phyloP scores from a whole-genome alignment of 2,888 invertebrate species.

The Ochropleura leucogaster region DNA sequence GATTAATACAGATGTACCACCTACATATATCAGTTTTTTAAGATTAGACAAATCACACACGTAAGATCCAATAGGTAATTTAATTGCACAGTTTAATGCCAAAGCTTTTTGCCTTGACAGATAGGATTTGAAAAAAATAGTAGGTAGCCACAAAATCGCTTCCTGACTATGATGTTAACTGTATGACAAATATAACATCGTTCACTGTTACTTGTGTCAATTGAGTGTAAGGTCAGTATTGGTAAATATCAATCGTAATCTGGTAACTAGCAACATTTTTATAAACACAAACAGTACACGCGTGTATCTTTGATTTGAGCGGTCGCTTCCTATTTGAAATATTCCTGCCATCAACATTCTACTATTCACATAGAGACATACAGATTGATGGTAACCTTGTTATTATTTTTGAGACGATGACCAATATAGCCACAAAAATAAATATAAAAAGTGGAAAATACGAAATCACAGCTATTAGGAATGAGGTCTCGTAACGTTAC shows the following conservation, averaged over 20 bases:
- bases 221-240: conserved; percentile 79
- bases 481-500: conserved; percentile 61
- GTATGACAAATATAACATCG: conserved; percentile 79
- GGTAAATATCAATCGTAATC: conserved; percentile 57
- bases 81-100: conserved; percentile 39
- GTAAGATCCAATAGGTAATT: neutral
- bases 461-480: conserved; percentile 33
- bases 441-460: conserved; percentile 49
- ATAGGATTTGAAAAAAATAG: conserved; percentile 75
- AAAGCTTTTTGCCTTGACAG: conserved; percentile 78
- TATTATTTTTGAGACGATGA: conserved; percentile 44
- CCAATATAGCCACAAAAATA: conserved; percentile 46
- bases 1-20: conserved; percentile 3
- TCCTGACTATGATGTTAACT: conserved; percentile 85
- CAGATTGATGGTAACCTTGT: conserved; percentile 10
- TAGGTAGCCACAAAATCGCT: conserved; percentile 71
- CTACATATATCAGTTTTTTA: neutral
- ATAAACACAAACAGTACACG: conserved; percentile 8
- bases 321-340: conserved; percentile 10
- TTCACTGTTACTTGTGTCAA: conserved; percentile 76
- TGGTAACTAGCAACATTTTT: conserved; percentile 32
- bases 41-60: neutral
- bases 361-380: neutral
- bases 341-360: neutral
- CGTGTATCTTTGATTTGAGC: conserved; percentile 8